phyloP scores from a whole-genome alignment of 2,113 vertebrate genomes.

The Brienomyrus longianalis region DNA sequence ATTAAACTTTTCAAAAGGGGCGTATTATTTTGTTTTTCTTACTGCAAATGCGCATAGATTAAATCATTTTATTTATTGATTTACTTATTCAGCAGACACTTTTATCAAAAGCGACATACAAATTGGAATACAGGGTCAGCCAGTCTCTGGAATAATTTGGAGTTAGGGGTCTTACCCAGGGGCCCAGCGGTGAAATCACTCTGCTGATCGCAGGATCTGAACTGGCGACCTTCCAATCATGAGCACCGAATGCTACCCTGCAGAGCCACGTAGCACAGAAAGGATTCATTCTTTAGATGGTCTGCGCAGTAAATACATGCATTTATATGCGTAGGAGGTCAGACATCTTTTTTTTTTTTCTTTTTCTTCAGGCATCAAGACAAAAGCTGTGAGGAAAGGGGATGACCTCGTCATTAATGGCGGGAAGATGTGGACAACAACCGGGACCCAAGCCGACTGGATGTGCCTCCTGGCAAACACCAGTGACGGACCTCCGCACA shows the following conservation, averaged over 20 bases:
- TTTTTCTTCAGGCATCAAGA: constrained; percentile 60
- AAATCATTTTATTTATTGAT: neutral
- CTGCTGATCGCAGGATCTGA: neutral
- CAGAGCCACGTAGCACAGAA: neutral
- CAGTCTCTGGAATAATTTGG: neutral
- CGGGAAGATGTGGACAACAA: constrained; percentile 75
- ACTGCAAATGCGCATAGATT: neutral
- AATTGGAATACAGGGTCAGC: neutral
- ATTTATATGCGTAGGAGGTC: neutral
- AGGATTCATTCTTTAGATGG: neutral
- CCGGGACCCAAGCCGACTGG: constrained; percentile 67
- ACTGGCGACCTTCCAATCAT: neutral
- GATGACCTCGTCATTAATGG: constrained; percentile 70
- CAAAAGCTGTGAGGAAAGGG: constrained; percentile 64
- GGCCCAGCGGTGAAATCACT: neutral
- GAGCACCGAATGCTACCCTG: neutral
- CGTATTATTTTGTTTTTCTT: neutral
- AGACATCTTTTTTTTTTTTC: neutral
- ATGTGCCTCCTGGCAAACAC: constrained; percentile 75
- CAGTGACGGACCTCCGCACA: constrained; percentile 58
- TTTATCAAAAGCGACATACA: neutral
- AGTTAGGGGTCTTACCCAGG: neutral
- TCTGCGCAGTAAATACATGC: neutral
- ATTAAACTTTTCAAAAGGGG: neutral
- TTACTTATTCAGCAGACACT: neutral